phyloP scores from a whole-genome alignment of 2,888 invertebrate genomes.

The Harmothoe impar region DNA sequence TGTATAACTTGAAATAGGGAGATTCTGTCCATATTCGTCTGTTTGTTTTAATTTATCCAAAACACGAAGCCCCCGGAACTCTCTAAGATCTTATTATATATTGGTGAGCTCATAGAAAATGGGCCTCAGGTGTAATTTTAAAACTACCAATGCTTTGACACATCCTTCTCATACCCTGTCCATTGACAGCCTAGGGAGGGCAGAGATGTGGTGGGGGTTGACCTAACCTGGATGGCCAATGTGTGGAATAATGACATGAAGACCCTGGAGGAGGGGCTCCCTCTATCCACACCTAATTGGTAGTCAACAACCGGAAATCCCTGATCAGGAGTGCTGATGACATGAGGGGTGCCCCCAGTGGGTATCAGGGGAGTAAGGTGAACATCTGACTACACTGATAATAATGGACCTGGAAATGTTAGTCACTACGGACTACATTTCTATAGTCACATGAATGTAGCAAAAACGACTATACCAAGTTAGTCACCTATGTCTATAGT shows the following conservation, averaged over 20 bases:
- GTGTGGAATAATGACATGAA: constrained; percentile 12
- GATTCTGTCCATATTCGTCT: too few relatives aligned
- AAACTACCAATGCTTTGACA: background rate
- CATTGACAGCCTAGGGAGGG: background rate
- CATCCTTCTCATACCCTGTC: background rate
- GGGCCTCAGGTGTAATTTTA: background rate
- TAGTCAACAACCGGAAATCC: constrained; percentile 30
- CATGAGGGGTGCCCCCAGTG: background rate
- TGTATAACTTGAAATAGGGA: too few relatives aligned
- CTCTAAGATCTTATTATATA: too few relatives aligned
- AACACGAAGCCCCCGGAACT: too few relatives aligned
- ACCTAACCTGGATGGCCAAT: background rate
- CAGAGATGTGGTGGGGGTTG: background rate
- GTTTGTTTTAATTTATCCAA: too few relatives aligned
- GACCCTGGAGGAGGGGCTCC: background rate
- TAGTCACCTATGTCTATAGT: too few relatives aligned
- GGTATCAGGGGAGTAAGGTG: background rate
- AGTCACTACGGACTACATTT: too few relatives aligned
- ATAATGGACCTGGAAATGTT: too few relatives aligned
- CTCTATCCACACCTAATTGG: constrained; percentile 35
- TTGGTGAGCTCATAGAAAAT: too few relatives aligned
- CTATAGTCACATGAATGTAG: too few relatives aligned
- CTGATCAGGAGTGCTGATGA: constrained; percentile 22
- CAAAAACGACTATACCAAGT: too few relatives aligned
- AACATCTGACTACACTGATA: background rate